Evolutionary conservation across 2,113 vertebrate species (phyloP).

Genomic region (Taxidea taxus): DNA sequence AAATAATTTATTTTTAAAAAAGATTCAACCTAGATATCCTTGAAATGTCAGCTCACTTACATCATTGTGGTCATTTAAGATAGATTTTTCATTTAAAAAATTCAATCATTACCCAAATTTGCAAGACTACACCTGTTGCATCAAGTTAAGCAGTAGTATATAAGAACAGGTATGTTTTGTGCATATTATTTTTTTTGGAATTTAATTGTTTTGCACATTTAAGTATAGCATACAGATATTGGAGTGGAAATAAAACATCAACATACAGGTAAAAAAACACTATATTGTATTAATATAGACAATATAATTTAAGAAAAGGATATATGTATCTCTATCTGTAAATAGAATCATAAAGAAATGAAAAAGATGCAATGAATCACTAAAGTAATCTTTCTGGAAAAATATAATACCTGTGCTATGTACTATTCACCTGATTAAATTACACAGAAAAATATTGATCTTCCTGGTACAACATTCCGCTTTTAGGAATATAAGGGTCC

Average conservation of each 20-base stretch:
- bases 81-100: neutral
- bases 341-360: neutral
- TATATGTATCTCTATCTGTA: neutral
- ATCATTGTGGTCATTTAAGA: neutral
- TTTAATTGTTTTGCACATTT: neutral
- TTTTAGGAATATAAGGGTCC: conserved; percentile 29
- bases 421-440: neutral
- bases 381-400: neutral
- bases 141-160: neutral
- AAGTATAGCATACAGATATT: neutral
- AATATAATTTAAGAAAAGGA: neutral
- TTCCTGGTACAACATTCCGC: neutral
- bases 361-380: neutral
- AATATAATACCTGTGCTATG: neutral
- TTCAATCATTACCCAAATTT: neutral
- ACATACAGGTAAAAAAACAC: neutral
- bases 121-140: neutral
- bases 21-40: neutral
- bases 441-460: conserved; percentile 45
- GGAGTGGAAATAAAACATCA: neutral
- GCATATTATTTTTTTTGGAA: neutral
- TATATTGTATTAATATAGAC: neutral
- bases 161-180: neutral
- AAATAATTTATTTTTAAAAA: neutral
- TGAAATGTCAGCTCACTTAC: neutral